These are phyloP conservation scores for Saccostrea glomerata DNA, from an alignment of 1,140 invertebrate species.

Conservation along the genomic window DNA sequence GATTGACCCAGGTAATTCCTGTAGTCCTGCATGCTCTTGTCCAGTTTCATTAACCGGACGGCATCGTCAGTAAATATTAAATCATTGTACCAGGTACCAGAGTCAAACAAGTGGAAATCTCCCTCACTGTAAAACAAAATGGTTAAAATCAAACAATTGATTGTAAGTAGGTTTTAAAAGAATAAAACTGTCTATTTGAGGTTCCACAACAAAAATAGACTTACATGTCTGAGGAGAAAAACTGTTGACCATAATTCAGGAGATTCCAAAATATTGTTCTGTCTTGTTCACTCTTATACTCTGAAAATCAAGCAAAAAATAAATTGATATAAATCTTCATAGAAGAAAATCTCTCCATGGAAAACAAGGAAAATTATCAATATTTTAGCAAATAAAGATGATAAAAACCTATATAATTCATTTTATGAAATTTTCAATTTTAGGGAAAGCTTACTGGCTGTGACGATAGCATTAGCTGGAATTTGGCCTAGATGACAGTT, in stretches of 20 bases:
- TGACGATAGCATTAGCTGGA: constrained; percentile 94
- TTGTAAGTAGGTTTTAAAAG: background rate
- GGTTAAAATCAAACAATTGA: background rate
- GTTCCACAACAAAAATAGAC: constrained; percentile 32
- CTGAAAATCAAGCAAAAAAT: constrained; percentile 56
- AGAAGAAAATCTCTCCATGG: too few species aligned
- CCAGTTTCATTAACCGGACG: constrained; percentile 72
- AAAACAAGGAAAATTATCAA: too few species aligned
- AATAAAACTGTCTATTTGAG: background rate
- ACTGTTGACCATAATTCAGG: constrained; percentile 78
- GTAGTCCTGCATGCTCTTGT: constrained; percentile 69
- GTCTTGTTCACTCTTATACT: constrained; percentile 68
- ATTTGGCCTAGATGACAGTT: constrained; percentile 94
- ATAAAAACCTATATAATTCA: too few species aligned
- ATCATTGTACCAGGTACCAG: constrained; percentile 75
- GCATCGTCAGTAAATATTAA: constrained; percentile 77
- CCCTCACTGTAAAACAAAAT: constrained; percentile 68
- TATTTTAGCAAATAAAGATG: too few species aligned
- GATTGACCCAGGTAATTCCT: constrained; percentile 67
- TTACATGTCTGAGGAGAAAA: constrained; percentile 79
- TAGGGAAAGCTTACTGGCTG: constrained; percentile 83
- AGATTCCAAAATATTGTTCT: constrained; percentile 78
- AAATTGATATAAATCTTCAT: background rate
- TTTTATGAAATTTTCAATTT: background rate
- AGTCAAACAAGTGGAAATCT: constrained; percentile 78